A percentile compares a stretch with the other conserved stretches of the same genome.
phyloP scores from a whole-genome alignment of 2,797 vertebrate species.

The Odontamblyopus lacepedii region DNA sequence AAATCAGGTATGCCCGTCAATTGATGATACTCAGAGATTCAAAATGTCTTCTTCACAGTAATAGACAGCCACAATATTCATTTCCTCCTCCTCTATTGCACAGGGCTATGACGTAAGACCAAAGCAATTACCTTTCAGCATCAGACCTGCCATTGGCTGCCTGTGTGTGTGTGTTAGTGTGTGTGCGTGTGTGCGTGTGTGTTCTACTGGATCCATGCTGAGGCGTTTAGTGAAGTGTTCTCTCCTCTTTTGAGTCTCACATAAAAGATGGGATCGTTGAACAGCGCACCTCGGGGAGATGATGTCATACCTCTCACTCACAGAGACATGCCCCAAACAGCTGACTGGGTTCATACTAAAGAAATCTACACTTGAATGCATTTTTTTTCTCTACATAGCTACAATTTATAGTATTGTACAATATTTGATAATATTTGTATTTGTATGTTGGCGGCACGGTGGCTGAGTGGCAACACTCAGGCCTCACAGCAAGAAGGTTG shows the following conservation, averaged over 20 bases:
- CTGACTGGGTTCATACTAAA: conserved; percentile 47
- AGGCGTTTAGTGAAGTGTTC: not conserved
- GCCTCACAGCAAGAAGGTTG: no score
- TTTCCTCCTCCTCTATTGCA: conserved; percentile 53
- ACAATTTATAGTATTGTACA: not conserved
- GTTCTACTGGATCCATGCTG: conserved; percentile 6
- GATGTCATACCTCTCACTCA: conserved; percentile 59
- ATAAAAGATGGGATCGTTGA: conserved; percentile 54
- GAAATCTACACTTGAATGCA: conserved; percentile 16
- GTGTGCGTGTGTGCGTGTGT: conserved; percentile 2
- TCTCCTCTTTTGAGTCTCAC: conserved; percentile 20
- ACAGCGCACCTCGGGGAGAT: conserved; percentile 54
- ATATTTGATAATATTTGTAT: not conserved
- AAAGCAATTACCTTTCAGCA: conserved; percentile 72
- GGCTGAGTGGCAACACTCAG: no score
- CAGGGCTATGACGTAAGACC: conserved; percentile 62
- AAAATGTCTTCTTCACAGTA: conserved; percentile 48
- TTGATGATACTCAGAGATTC: conserved; percentile 35
- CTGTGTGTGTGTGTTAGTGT: conserved; percentile 1
- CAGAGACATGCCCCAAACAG: conserved; percentile 41
- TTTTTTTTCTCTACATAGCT: conserved; percentile 24
- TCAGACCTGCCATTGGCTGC: conserved; percentile 41
- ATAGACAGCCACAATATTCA: conserved; percentile 47
- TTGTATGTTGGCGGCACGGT: no score
- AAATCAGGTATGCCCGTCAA: conserved; percentile 17